A percentile compares a stretch with the other conserved stretches of the same genome.
phyloP scores from a whole-genome alignment of 2,888 invertebrate genomes.

The Pollenia griseotomentosa region DNA sequence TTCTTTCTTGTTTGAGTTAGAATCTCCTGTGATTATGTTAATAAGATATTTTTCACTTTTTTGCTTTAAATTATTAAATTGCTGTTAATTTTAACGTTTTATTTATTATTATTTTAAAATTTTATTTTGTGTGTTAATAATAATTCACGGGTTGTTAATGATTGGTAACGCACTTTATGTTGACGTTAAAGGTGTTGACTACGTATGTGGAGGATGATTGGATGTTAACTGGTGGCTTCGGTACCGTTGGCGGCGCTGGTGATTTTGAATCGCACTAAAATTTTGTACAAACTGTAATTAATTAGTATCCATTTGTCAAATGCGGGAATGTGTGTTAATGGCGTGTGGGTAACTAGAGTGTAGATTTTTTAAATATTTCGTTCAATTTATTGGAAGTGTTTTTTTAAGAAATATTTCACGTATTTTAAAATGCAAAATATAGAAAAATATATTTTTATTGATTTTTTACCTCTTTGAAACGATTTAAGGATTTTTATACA shows the following conservation, averaged over 20 bases:
- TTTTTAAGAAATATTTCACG: conserved; percentile 13
- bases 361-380: conserved; percentile 28
- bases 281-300: conserved; percentile 85
- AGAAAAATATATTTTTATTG: neutral
- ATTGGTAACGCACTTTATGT: conserved; percentile 74
- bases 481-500: neutral
- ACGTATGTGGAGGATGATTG: conserved; percentile 44
- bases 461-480: neutral
- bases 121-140: conserved; percentile 65
- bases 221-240: conserved; percentile 48
- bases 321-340: conserved; percentile 76
- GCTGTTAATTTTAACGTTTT: conserved; percentile 68
- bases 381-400: conserved; percentile 19
- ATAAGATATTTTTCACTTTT: conserved; percentile 70
- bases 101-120: conserved; percentile 54
- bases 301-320: conserved; percentile 85
- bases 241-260: conserved; percentile 44
- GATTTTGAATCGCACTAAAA: conserved; percentile 81
- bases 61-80: conserved; percentile 72
- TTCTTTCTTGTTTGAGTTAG: conserved; percentile 37
- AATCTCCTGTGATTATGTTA: conserved; percentile 69
- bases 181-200: conserved; percentile 66
- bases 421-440: neutral
- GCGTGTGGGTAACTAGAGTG: conserved; percentile 67
- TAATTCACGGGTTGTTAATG: conserved; percentile 69